phyloP scores from a whole-genome alignment of 2,888 invertebrate genomes.

The Busseola fusca region DNA sequence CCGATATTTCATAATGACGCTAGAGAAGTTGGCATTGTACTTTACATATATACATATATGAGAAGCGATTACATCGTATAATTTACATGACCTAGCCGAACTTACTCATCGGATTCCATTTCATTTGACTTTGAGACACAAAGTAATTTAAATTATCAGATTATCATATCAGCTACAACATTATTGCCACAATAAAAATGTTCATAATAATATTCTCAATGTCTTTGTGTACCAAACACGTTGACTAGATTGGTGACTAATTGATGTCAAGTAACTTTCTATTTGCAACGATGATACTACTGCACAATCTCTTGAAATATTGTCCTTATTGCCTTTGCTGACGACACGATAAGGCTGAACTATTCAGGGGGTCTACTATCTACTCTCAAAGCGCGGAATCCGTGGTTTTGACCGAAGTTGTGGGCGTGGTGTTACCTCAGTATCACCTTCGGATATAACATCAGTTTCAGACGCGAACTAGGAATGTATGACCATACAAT shows the following conservation, averaged over 20 bases:
- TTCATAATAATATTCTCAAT: background rate
- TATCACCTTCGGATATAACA: background rate
- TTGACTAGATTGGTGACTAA: background rate
- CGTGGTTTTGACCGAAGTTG: background rate
- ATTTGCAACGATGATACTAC: background rate
- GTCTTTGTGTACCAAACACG: background rate
- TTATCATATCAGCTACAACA: slow-evolving; percentile 2
- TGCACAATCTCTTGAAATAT: background rate
- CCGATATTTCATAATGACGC: slow-evolving; percentile 2
- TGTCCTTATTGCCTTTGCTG: background rate
- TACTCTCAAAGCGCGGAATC: background rate
- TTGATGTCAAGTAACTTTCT: slow-evolving; percentile 7
- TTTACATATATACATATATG: slow-evolving; percentile 9
- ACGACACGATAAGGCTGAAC: background rate
- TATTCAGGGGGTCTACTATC: background rate
- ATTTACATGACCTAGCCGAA: slow-evolving; percentile 1
- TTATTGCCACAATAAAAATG: slow-evolving; percentile 20
- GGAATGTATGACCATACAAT: background rate
- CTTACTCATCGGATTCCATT: background rate
- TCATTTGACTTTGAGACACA: slow-evolving; percentile 19
- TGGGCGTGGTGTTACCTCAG: no score
- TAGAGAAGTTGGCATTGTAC: slow-evolving; percentile 28
- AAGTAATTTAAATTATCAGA: slow-evolving; percentile 1
- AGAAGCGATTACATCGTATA: slow-evolving; percentile 8
- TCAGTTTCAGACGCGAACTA: background rate